Evolutionary conservation across 2,113 vertebrate genomes (phyloP).

Genomic region (Cricetomys ansorgei): DNA sequence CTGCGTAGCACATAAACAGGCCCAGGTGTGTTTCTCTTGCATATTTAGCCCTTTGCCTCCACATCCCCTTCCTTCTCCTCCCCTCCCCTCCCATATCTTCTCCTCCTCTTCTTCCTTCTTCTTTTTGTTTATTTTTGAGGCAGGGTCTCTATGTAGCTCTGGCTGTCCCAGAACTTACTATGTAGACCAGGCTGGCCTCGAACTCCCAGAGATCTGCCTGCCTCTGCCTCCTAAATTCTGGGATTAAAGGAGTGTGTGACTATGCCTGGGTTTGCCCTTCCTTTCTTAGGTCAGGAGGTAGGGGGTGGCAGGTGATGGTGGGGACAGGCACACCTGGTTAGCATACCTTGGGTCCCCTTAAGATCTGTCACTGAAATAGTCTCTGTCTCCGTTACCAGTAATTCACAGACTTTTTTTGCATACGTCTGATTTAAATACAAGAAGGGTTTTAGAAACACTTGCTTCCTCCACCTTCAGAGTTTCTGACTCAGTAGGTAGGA

Average conservation of each 20-base stretch:
- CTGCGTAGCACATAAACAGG: not conserved
- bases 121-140: not conserved
- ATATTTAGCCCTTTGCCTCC: accelerated
- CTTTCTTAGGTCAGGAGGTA: not conserved
- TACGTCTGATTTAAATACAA: not conserved
- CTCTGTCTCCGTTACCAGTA: not conserved
- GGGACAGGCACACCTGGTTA: not conserved
- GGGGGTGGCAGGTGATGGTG: not conserved
- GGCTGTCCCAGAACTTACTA: not conserved
- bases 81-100: accelerated
- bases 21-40: not conserved
- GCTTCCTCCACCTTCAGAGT: not conserved
- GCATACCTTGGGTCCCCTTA: not conserved
- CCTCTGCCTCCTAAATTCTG: not conserved
- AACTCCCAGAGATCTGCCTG: not conserved
- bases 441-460: not conserved
- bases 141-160: not conserved
- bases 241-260: not conserved
- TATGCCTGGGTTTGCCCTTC: not conserved
- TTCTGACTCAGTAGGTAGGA: slow-evolving; percentile 49
- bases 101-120: not conserved
- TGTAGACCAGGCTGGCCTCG: not conserved
- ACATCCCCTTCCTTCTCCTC: accelerated
- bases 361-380: not conserved
- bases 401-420: not conserved